Evolutionary conservation across 2,113 vertebrate species (phyloP).

Genomic region (Dasyprocta punctata): DNA sequence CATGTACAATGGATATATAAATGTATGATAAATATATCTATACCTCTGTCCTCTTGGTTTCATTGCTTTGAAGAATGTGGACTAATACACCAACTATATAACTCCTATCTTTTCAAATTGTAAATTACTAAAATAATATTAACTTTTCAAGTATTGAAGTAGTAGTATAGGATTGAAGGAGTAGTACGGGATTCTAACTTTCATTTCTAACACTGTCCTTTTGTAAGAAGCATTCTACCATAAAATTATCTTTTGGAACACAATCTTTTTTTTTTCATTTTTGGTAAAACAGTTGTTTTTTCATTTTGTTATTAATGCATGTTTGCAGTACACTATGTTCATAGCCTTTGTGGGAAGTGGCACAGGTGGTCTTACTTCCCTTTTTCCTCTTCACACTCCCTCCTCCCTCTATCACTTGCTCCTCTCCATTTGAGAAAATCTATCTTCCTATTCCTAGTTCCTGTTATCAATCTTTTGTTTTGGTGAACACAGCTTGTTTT

Average conservation of each 20-base stretch:
- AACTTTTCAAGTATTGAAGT: neutral
- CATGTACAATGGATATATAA: neutral
- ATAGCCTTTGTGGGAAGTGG: neutral
- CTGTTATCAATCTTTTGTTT: neutral
- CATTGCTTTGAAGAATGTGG: neutral
- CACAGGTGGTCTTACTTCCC: neutral
- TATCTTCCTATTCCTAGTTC: neutral
- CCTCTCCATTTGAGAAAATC: neutral
- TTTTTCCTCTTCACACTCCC: neutral
- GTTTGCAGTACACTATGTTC: neutral
- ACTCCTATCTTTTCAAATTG: neutral
- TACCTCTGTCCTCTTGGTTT: neutral
- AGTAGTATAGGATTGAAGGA: neutral
- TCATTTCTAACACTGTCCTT: neutral
- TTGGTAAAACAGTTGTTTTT: neutral
- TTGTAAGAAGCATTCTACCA: neutral
- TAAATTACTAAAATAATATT: neutral
- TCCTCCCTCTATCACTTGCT: neutral
- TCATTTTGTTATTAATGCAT: neutral
- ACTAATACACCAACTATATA: neutral
- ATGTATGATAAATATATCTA: neutral
- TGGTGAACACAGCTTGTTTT: neutral
- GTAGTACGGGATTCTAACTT: neutral
- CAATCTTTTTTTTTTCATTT: neutral
- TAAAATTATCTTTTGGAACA: constrained; percentile 2